Conservation (phyloP, 1,140 invertebrate species). For the Hylaeus volcanicus region DNA sequence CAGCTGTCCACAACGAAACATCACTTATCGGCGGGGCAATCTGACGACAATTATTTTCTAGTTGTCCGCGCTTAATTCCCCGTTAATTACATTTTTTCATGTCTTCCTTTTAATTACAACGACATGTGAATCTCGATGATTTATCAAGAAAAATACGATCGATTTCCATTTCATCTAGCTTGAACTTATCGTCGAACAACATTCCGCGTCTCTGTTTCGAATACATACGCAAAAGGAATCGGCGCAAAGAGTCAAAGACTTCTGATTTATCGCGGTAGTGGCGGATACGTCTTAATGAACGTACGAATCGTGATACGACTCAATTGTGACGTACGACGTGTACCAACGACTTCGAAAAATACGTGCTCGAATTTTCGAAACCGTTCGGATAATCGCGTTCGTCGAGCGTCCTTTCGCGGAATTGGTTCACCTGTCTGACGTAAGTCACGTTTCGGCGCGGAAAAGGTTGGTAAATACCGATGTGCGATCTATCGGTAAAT, state of each 20-base stretch:
- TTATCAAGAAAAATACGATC: not conserved
- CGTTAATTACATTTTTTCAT: not conserved
- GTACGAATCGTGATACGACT: not conserved
- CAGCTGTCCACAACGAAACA: not conserved
- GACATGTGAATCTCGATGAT: not conserved
- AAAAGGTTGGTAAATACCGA: conserved; percentile 9
- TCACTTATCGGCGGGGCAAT: not conserved
- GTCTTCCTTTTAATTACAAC: not conserved
- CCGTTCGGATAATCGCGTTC: not conserved
- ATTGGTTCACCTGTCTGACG: not conserved
- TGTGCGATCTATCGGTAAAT: conserved; percentile 27
- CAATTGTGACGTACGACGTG: not conserved
- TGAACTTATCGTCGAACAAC: not conserved
- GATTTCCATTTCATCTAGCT: not conserved
- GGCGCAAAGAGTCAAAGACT: not conserved
- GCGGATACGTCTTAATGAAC: not conserved
- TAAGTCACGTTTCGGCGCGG: conserved; percentile 9
- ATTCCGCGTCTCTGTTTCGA: not conserved
- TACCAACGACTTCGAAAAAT: not conserved
- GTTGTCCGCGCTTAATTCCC: not conserved
- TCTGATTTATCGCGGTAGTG: not conserved
- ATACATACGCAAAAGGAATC: not conserved
- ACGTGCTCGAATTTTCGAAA: not conserved
- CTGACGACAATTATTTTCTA: not conserved
- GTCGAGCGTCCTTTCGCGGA: not conserved